These are phyloP conservation scores for Chlorospingus flavigularis DNA, from an alignment of 2,797 vertebrate genomes.

Conservation along the genomic window DNA sequence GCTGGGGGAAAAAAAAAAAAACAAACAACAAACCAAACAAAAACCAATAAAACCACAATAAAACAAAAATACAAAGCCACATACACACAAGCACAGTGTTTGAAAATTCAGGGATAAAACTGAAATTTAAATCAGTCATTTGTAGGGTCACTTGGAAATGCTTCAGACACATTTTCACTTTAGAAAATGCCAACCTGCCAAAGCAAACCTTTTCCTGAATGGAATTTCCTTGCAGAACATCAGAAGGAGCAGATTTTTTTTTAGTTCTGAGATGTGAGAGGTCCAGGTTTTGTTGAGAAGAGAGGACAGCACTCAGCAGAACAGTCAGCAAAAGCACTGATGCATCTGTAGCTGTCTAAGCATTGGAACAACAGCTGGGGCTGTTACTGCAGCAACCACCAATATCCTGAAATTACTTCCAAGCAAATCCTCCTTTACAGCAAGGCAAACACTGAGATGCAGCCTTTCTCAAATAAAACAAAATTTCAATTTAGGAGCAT, in stretches of 20 bases:
- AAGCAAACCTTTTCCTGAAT: not conserved
- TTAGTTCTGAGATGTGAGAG: not conserved
- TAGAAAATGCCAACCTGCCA: not conserved
- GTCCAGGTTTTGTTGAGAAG: not conserved
- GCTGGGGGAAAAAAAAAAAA: fast-evolving
- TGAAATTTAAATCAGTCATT: not conserved
- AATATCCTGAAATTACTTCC: not conserved
- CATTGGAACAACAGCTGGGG: not conserved
- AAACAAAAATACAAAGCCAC: not conserved
- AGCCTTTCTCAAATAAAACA: not conserved
- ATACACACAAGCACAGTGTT: not conserved
- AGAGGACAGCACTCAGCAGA: not conserved
- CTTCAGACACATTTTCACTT: not conserved
- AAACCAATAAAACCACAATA: not conserved
- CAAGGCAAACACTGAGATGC: not conserved
- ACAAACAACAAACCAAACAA: not conserved
- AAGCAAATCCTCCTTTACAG: not conserved
- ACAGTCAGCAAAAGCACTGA: not conserved
- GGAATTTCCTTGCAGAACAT: not conserved
- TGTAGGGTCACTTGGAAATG: not conserved
- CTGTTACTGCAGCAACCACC: not conserved
- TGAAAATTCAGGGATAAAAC: not conserved
- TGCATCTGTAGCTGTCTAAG: not conserved
- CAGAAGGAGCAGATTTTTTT: not conserved
- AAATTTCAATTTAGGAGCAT: not conserved